Percentiles rank a stretch among this genome's conserved stretches.
Conservation (phyloP, 2,888 invertebrate genomes). For the Augiades crinisus region DNA sequence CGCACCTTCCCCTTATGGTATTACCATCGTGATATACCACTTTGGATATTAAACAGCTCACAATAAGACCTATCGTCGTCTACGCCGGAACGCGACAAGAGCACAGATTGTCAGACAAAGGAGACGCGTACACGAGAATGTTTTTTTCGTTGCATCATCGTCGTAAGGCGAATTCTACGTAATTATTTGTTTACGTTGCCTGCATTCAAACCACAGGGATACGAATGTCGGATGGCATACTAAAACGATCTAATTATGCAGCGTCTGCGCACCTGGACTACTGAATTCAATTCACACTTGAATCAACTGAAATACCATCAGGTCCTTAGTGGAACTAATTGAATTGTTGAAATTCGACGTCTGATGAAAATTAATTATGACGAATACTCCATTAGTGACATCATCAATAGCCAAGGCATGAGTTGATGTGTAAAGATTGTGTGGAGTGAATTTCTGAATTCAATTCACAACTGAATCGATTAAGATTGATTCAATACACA, state of each 20-base stretch:
- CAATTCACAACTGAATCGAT: no score
- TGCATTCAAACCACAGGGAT: conserved; percentile 30
- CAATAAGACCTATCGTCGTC: conserved; percentile 7
- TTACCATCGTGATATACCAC: conserved; percentile 1
- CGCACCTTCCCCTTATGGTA: conserved; percentile 3
- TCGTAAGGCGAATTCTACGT: conserved; percentile 30
- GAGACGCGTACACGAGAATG: conserved; percentile 27
- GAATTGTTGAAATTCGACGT: conserved; percentile 3
- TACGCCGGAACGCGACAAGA: background rate
- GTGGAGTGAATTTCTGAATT: no score
- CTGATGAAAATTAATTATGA: background rate
- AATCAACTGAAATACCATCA: background rate
- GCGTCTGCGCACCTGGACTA: conserved; percentile 8
- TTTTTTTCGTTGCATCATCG: conserved; percentile 35
- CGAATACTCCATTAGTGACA: background rate
- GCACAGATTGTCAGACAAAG: conserved; percentile 31
- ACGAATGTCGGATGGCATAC: conserved; percentile 14
- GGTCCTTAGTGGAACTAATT: conserved; percentile 10
- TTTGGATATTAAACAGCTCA: background rate
- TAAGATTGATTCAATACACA: no score
- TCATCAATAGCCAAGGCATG: background rate
- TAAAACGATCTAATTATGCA: conserved; percentile 17
- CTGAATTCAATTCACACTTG: conserved; percentile 7
- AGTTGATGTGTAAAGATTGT: no score
- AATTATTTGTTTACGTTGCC: conserved; percentile 33